These are phyloP conservation scores for Macropodus opercularis DNA, from an alignment of 2,797 vertebrate genomes.

Conservation along the genomic window DNA sequence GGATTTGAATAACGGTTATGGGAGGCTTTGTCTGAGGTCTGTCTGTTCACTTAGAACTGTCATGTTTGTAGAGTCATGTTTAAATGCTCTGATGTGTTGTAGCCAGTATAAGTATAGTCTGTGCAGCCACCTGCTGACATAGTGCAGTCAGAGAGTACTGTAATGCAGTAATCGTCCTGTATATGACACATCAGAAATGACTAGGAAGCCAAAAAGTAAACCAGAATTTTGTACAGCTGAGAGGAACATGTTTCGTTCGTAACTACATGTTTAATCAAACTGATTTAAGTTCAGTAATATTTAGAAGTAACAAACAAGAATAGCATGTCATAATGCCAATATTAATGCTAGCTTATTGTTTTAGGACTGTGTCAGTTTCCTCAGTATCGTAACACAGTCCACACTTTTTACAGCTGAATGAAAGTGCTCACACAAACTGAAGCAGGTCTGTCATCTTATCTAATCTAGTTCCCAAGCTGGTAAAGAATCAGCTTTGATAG, in stretches of 20 bases:
- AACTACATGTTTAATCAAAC: background rate
- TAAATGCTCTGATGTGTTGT: constrained; percentile 19
- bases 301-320: background rate
- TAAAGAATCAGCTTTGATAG: background rate
- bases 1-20: constrained; percentile 52
- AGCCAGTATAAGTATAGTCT: constrained; percentile 10
- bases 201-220: background rate
- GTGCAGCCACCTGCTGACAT: constrained; percentile 14
- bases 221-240: background rate
- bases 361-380: too few species aligned
- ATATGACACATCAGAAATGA: background rate
- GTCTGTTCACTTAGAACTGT: constrained; percentile 36
- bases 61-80: constrained; percentile 66
- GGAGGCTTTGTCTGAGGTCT: constrained; percentile 38
- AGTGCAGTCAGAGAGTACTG: constrained; percentile 1
- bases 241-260: background rate
- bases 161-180: too few species aligned
- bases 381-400: background rate
- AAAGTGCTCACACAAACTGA: background rate
- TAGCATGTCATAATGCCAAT: background rate
- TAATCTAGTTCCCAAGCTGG: background rate
- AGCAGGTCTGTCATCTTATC: too few species aligned
- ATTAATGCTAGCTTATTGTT: background rate
- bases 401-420: background rate
- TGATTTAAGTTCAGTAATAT: background rate